Evolutionary conservation across 2,888 invertebrate genomes (phyloP), one percentile per base, ranked within the genome.

Genomic region (Caenorhabditis sulstoni): DNA sequence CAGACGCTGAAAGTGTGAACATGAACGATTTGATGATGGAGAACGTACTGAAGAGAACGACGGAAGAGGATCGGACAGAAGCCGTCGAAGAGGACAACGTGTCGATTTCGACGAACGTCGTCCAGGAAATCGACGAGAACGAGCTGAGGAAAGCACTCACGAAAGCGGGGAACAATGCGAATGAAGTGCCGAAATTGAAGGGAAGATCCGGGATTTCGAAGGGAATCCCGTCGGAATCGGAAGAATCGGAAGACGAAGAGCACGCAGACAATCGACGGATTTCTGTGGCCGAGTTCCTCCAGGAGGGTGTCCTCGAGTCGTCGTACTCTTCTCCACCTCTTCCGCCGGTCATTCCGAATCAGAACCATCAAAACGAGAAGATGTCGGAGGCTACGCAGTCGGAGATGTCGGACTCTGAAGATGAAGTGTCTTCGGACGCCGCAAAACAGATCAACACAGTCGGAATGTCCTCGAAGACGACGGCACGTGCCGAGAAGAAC

Each of bases 1-100:
- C 29, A 7, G 61, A 75, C 23, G 47, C 53, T 7, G 57, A 67
- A n/a, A 68, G 68, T 64, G 44, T 77, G 20, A 70, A 79, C 52
- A 70, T 79, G 65, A 79, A 79, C 41, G 79, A 79, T 41, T 29
- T 79, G 41, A 16, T 79, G 29, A 61, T 79, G 67, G 75, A 70
- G 68, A 75, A 66, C 14, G 55, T 61, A 22, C 47, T 61, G 44
- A 67, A 53, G 49, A 70, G 53, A n/a, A 53, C 29, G 29, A 29
- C 47, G 39, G 73, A 57, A 57, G 71, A 71, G 39, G 71, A 71
- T 35, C 16, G 71, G 41, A 71, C 71, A n/a, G 71, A 71, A 71
- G 71, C 64, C 0, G 71, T 71, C 14, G 71, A 71, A 50, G 71
- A 79, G 53, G 79, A 79, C 29, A 37, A 18, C 22, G 65, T 70